phyloP scores from a whole-genome alignment of 1,140 invertebrate species.

The Megalonaias nervosa region DNA sequence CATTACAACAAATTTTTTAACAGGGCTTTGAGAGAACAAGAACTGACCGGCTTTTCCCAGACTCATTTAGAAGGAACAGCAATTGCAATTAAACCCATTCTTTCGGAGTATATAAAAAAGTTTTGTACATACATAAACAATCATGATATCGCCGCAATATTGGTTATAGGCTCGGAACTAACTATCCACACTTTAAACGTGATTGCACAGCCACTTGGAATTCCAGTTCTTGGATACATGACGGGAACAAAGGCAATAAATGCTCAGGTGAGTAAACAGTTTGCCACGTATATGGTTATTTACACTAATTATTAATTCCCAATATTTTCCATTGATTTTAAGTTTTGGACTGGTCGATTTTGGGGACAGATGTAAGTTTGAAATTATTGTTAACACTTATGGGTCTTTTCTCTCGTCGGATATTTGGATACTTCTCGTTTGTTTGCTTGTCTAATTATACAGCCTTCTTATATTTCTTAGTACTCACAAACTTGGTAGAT shows the following conservation, averaged over 20 bases:
- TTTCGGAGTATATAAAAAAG: constrained; percentile 34
- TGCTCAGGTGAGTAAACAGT: constrained; percentile 41
- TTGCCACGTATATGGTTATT: no score
- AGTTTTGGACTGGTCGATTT: no score
- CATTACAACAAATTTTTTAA: constrained; percentile 42
- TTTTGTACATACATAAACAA: constrained; percentile 42
- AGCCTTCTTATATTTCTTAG: no score
- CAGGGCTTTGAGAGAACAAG: constrained; percentile 38
- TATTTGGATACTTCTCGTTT: no score
- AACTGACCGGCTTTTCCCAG: constrained; percentile 26
- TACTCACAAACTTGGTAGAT: no score
- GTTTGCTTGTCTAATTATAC: no score
- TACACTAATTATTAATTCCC: no score
- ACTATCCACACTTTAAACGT: constrained; percentile 48
- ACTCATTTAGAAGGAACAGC: constrained; percentile 32
- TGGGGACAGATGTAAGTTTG: no score
- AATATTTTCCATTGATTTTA: no score
- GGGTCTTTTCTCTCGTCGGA: no score
- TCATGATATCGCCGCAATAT: constrained; percentile 35
- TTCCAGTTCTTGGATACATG: constrained; percentile 54
- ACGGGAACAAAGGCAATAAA: constrained; percentile 36
- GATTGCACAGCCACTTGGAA: constrained; percentile 44
- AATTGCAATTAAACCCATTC: constrained; percentile 16
- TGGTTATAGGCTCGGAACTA: constrained; percentile 43
- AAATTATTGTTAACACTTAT: no score